Base-by-base conservation (phyloP, 2,888 invertebrate species). In the Lycocerus yunnanus region DNA sequence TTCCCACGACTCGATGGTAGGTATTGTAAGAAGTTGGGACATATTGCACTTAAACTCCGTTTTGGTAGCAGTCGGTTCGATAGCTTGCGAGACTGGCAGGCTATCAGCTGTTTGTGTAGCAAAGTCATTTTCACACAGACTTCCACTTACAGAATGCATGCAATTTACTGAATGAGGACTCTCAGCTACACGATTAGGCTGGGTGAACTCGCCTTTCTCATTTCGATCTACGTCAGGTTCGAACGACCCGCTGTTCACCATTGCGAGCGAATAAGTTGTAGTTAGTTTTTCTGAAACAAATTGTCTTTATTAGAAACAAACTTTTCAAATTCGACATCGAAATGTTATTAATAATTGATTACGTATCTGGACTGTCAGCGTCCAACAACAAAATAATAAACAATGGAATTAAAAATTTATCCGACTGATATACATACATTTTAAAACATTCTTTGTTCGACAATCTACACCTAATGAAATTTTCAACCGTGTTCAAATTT, bases 191-290 rank as follows among this genome's bases (percentile, higher is more conserved):
- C 76, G 80, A 73, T 82, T 81, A 20, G 80, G 78, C 80, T 82
- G 82, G 73, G 82, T 83, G 76, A 78, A 81, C 72, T 80, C 80
- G 78, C 76, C 79, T 76, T 82, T 83, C 71, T 82, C 81, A 80
- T 83, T 84, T 81, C 82, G 83, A 83, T 85, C 84, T 72, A 78
- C 79, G 60, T 83, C 82, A 43, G 82, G 81, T 75, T 84, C 84
- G 82, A 84, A 84, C 72, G 85, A 83, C 74, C 85, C 83, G 80
- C 85, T 85, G 81, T 86, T 86, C 82, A 86, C 86, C 86, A 86
- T 86, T 73, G 66, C 27, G 69, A 72, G 65, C 68, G 27, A 21
- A n/a, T 58, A 67, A 67, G 43, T 21, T 21, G 21, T 9, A 21
- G 21, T 21, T 59, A 68, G 68, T 68, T 65, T 68, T 66, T 58